These are phyloP conservation scores for Sycophila texana DNA, from an alignment of 2,888 invertebrate species.

Conservation along the genomic window DNA sequence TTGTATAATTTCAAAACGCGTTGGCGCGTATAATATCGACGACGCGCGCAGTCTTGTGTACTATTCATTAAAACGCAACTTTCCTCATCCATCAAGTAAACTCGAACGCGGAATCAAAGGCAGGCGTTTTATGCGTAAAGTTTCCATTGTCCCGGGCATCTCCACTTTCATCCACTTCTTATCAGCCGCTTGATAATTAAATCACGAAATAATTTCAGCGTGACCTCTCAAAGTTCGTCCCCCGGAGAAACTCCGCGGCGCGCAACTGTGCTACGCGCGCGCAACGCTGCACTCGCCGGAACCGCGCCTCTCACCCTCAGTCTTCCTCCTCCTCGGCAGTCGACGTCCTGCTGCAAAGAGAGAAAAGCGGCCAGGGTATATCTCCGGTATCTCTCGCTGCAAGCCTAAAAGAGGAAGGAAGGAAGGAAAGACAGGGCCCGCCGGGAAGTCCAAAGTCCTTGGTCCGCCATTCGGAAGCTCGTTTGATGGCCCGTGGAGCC, in stretches of 20 bases:
- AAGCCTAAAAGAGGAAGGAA: slow-evolving; percentile 47
- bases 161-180: slow-evolving; percentile 37
- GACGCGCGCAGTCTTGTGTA: not conserved
- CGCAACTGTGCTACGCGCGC: not conserved
- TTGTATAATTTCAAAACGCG: too few species aligned
- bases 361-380: slow-evolving; percentile 31
- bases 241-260: slow-evolving; percentile 35
- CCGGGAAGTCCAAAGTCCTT: slow-evolving; percentile 67
- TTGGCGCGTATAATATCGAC: not conserved
- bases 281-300: slow-evolving; percentile 10
- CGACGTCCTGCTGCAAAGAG: not conserved
- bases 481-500: slow-evolving; percentile 72
- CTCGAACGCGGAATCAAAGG: slow-evolving; percentile 27
- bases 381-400: slow-evolving; percentile 21
- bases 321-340: not conserved
- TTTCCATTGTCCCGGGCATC: slow-evolving; percentile 48
- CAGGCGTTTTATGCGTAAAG: slow-evolving; percentile 51
- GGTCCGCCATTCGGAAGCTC: slow-evolving; percentile 72
- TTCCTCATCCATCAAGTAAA: not conserved
- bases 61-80: slow-evolving; percentile 36
- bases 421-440: slow-evolving; percentile 62
- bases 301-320: not conserved
- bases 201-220: slow-evolving; percentile 53
- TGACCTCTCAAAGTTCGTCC: slow-evolving; percentile 51
- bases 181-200: slow-evolving; percentile 55